Conservation (phyloP, 2,797 vertebrate genomes). For the Linurgus olivaceus region DNA sequence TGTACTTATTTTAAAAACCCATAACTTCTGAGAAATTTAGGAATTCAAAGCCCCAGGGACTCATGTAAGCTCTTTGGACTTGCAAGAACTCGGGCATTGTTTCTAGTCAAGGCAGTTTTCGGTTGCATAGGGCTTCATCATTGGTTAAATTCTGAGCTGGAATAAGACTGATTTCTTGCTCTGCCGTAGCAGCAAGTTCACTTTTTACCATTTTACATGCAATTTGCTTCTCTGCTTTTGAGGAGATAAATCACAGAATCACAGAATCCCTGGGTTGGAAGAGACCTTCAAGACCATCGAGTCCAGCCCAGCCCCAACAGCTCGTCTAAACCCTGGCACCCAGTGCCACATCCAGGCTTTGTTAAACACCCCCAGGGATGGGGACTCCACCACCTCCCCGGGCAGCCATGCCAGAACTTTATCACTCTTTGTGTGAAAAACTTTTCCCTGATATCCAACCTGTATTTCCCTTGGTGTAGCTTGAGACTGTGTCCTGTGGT, state of each 20-base stretch:
- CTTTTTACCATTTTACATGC: neutral
- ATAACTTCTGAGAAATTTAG: slow-evolving; percentile 23
- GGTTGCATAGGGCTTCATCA: neutral
- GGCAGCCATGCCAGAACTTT: too few species aligned
- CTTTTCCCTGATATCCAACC: too few species aligned
- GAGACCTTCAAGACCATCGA: too few species aligned
- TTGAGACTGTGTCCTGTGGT: too few species aligned
- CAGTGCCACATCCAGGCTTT: too few species aligned
- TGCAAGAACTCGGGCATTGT: neutral
- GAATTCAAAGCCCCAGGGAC: neutral
- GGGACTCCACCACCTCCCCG: too few species aligned
- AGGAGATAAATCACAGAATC: neutral
- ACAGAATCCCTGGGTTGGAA: too few species aligned
- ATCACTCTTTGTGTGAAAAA: too few species aligned
- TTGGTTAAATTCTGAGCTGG: neutral
- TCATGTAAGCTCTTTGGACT: neutral
- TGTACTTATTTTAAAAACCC: slow-evolving; percentile 16
- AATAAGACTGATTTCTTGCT: neutral
- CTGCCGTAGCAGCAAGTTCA: neutral
- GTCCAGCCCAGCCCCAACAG: too few species aligned
- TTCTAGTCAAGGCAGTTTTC: neutral
- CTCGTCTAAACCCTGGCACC: too few species aligned
- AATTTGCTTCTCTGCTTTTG: neutral
- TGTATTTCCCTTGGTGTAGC: too few species aligned
- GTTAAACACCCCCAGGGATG: too few species aligned